These are phyloP conservation scores for Podarcis raffonei DNA, from an alignment of 2,113 vertebrate species.

Conservation along the genomic window DNA sequence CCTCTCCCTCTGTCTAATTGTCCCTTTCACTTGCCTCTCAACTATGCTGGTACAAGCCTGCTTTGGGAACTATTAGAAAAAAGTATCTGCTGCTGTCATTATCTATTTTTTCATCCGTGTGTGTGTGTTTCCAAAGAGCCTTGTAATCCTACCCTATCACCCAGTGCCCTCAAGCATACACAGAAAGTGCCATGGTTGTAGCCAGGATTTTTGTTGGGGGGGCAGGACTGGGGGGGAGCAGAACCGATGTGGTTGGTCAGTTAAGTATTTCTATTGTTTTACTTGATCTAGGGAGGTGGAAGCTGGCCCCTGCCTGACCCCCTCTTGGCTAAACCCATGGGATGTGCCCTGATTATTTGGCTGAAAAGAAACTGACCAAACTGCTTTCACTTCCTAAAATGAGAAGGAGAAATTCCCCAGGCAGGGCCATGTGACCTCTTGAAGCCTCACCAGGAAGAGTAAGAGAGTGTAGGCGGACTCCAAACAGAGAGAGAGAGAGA, in stretches of 20 bases:
- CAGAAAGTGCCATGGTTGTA: neutral
- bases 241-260: too few species aligned
- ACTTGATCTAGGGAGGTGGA: too few species aligned
- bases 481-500: neutral
- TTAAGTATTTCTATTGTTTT: too few species aligned
- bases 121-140: neutral
- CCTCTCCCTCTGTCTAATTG: neutral
- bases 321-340: too few species aligned
- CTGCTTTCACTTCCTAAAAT: constrained; percentile 62
- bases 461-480: constrained; percentile 41
- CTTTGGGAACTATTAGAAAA: neutral
- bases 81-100: neutral
- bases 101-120: neutral
- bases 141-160: too few species aligned
- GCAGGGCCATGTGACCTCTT: constrained; percentile 44
- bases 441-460: constrained; percentile 61
- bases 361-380: neutral
- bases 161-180: neutral
- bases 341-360: neutral
- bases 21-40: neutral
- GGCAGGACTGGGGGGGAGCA: too few species aligned
- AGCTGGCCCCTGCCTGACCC: too few species aligned
- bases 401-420: constrained; percentile 46
- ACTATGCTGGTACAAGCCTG: too few species aligned
- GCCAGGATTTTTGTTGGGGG: too few species aligned